Base-by-base conservation (phyloP, 1,140 invertebrate species). In the Anthonomus grandis region DNA sequence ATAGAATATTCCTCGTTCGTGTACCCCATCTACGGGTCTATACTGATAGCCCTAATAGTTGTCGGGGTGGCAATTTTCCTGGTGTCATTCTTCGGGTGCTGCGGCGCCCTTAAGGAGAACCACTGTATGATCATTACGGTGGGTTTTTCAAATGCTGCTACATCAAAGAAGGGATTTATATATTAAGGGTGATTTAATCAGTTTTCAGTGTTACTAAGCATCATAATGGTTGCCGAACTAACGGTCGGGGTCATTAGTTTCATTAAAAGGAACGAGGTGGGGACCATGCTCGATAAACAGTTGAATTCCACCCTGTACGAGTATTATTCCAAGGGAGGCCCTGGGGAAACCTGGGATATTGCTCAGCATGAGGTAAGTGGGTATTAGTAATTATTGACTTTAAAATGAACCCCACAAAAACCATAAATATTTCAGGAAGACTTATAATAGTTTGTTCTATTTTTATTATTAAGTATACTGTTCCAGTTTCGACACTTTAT, bases 41-140 rank as follows among this genome's bases (percentile, higher is more conserved):
- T 81, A 9, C 87, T 90, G 12, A 79, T 91, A 31, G 78, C 93
- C 17, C 80, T 93, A 58, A 91, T 93, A 63, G 81, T 89, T 59
- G 84, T 91, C n/a, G 90, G 90, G 21, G 74, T 86, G n/a, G 81
- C 91, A 38, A 86, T 92, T 64, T 89, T 91, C 68, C 77, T 92
- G 38, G 86, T 91, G 12, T 88, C 90, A 22, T 92, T 93, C 78
- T 86, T 93, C 59, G 91, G 91, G 57, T 94, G 91, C 74, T 93
- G 90, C 62, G 91, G 91, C 15, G 90, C 91, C 12, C 77, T 90
- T 3, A 88, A 88, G 66, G 90, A 93, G 73, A 91, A 87, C 67
- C 85, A 89, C 62, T 92, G 89, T 75, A 91, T 93, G 89, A 86
- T 93, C 36, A 81, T 89, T 13, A 90, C 88, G 19, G 87, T 89